Base-by-base conservation (phyloP, 1,140 invertebrate species). In the Drosophila baimaii region DNA sequence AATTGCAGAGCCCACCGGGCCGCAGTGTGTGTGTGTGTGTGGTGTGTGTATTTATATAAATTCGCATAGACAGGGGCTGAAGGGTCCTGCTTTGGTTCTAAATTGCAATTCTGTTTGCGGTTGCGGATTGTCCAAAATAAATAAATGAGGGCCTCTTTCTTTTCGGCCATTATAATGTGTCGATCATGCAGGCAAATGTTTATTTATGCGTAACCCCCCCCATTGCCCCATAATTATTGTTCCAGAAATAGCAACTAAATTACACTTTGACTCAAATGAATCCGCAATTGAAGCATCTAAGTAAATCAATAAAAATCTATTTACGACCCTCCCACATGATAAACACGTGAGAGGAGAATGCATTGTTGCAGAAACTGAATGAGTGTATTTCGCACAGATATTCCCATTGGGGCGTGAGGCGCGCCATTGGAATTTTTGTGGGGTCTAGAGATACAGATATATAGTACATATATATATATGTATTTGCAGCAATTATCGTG, bases 51-150 rank as follows among this genome's bases (percentile, higher is more conserved):
- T 63, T 63, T 41, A 41, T 55, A 63, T 17, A 29, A 21, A 44
- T 35, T 68, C 61, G 41, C 15, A 37, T 68, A 25, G 37, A 17
- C 59, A 41, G 44, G 33, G 17, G 15, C 17, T 21, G 8, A 31
- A 19, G 23, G 25, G 21, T 31, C 19, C 39, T 37, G 29, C 37
- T 58, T 35, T 25, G 49, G 33, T 62, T 63, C 71, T 56, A 55
- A 68, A 78, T 77, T 78, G 74, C 56, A 71, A 58, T 77, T 77
- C 33, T 39, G 74, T 77, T 70, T 46, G 73, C 52, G 64, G 73
- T 29, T 25, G 52, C 65, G 23, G 31, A 23, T 35, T 41, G 54
- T 55, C 47, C 57, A 17, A 19, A 63, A 31, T 69, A 61, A 75
- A 82, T 75, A 74, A 69, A 77, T 72, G 43, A 61, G 12, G n/a